Percentiles rank a stretch among this genome's conserved stretches.
These are phyloP conservation scores for Syrmaticus mikado DNA, from an alignment of 2,113 vertebrate genomes.

Conservation along the genomic window DNA sequence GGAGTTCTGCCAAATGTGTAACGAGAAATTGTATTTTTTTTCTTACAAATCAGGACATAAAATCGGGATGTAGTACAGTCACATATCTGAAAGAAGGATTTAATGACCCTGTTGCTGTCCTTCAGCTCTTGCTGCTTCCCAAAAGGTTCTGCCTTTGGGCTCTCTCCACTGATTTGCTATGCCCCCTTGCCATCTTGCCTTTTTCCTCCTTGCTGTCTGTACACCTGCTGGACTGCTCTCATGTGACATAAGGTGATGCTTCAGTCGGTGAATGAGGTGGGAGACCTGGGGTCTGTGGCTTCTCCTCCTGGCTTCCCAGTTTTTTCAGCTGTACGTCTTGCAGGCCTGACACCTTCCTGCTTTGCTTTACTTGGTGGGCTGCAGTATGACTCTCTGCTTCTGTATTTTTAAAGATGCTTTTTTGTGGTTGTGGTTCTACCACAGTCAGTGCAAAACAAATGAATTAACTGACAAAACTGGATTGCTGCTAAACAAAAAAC, in stretches of 20 bases:
- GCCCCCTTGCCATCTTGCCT: not conserved
- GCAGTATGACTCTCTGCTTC: rapidly evolving
- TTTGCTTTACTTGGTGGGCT: rapidly evolving
- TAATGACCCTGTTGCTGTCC: not conserved
- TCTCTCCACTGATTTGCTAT: not conserved
- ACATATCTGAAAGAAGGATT: not conserved
- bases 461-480: not conserved
- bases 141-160: not conserved
- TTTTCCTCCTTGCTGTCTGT: rapidly evolving
- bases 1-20: not conserved
- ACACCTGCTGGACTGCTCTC: not conserved
- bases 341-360: not conserved
- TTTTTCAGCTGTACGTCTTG: not conserved
- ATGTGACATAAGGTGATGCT: rapidly evolving
- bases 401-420: not conserved
- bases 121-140: not conserved
- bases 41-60: not conserved
- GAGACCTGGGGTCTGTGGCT: rapidly evolving
- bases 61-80: not conserved
- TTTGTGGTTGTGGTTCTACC: not conserved
- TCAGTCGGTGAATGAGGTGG: rapidly evolving
- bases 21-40: not conserved
- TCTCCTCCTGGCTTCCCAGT: not conserved
- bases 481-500: not conserved
- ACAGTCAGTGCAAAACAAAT: not conserved